These are phyloP conservation scores for Synanthedon myopaeformis DNA, from an alignment of 2,888 invertebrate genomes.

Conservation along the genomic window DNA sequence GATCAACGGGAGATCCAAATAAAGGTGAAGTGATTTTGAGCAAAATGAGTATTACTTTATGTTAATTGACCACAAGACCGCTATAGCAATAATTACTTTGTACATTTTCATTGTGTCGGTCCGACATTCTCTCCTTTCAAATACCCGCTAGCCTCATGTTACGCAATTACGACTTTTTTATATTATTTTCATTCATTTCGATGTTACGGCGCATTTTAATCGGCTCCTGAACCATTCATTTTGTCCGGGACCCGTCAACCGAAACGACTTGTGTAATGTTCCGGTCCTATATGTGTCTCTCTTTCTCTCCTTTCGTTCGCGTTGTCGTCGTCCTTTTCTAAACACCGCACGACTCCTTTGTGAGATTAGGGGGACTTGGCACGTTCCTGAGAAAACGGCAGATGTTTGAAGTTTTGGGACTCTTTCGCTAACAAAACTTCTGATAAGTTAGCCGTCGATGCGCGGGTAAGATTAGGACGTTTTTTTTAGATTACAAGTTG, in stretches of 20 bases:
- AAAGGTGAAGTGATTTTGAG: too few relatives aligned
- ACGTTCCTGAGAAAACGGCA: conserved; percentile 66
- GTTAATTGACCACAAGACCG: not conserved
- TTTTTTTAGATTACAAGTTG: not conserved
- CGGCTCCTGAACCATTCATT: conserved; percentile 57
- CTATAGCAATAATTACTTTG: conserved; percentile 5
- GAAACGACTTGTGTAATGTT: conserved; percentile 62
- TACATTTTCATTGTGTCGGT: conserved; percentile 10
- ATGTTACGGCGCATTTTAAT: conserved; percentile 58
- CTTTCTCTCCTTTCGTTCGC: conserved; percentile 16
- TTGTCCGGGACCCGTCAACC: conserved; percentile 63
- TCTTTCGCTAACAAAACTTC: conserved; percentile 30
- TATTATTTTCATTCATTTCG: conserved; percentile 56
- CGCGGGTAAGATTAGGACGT: conserved; percentile 22
- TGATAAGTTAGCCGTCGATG: conserved; percentile 31
- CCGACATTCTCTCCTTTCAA: conserved; percentile 19
- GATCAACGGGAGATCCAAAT: too few relatives aligned
- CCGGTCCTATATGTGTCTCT: conserved; percentile 31
- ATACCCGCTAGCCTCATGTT: conserved; percentile 40
- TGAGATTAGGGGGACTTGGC: conserved; percentile 62
- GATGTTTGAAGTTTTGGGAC: conserved; percentile 46
- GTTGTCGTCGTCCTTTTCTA: conserved; percentile 24
- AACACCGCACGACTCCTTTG: conserved; percentile 48
- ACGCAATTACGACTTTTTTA: conserved; percentile 47
- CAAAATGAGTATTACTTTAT: not conserved